phyloP scores from a whole-genome alignment of 2,113 vertebrate genomes.

The Scopus umbretta region DNA sequence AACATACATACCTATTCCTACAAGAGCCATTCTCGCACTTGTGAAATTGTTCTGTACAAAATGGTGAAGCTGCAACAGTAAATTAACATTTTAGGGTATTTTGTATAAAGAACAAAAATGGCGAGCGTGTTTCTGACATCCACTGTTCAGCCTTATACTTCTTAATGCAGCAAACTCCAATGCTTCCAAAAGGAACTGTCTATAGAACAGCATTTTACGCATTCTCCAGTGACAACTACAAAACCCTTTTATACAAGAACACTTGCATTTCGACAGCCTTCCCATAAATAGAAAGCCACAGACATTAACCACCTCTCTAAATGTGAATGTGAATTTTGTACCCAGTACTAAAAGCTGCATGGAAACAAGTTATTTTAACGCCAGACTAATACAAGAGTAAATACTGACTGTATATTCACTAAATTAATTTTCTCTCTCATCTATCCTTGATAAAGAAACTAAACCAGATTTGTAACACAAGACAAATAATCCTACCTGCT shows the following conservation, averaged over 20 bases:
- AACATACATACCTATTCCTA: conserved; percentile 85
- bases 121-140: background rate
- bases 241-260: background rate
- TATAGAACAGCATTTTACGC: background rate
- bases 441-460: background rate
- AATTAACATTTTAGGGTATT: conserved; percentile 7
- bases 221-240: background rate
- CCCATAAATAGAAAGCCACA: background rate
- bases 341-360: background rate
- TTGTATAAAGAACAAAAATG: background rate
- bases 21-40: conserved; percentile 87
- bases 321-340: background rate
- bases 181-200: background rate
- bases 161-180: background rate
- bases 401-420: background rate
- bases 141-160: background rate
- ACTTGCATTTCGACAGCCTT: background rate
- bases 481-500: conserved; percentile 77
- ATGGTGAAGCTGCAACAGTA: conserved; percentile 79
- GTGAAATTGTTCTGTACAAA: conserved; percentile 88
- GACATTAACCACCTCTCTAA: background rate
- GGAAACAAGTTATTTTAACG: background rate
- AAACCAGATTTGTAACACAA: background rate
- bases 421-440: background rate
- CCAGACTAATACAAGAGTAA: background rate